Conservation (phyloP, 2,888 invertebrate species). For the Volucella inanis region DNA sequence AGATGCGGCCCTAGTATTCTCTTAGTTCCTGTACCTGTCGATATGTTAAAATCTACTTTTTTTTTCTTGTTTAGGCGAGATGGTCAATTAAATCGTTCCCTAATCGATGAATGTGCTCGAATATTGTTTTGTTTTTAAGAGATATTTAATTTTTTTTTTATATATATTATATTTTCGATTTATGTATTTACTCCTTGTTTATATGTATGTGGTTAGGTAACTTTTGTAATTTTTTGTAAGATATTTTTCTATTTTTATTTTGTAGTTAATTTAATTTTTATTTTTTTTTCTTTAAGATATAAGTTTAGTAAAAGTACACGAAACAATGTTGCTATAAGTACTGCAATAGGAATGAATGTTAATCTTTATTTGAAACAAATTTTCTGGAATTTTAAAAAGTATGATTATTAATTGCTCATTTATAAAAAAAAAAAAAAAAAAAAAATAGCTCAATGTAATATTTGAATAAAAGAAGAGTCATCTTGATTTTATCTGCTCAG, state of each 20-base stretch:
- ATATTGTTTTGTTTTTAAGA: slow-evolving; percentile 33
- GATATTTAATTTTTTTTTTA: slow-evolving; percentile 5
- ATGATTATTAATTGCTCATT: slow-evolving; percentile 28
- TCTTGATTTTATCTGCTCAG: slow-evolving; percentile 51
- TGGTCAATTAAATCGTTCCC: slow-evolving; percentile 48
- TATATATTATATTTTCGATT: slow-evolving; percentile 40
- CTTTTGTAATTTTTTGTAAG: slow-evolving; percentile 62
- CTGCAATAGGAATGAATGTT: slow-evolving; percentile 55
- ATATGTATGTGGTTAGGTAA: slow-evolving; percentile 57
- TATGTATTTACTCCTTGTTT: slow-evolving; percentile 25
- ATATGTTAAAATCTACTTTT: slow-evolving; percentile 50
- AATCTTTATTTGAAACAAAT: slow-evolving; percentile 33
- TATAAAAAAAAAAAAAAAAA: slow-evolving; percentile 19
- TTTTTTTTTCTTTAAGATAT: slow-evolving; percentile 15
- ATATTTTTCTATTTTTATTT: slow-evolving; percentile 52
- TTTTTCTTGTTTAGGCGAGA: slow-evolving; percentile 23
- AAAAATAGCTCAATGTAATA: slow-evolving; percentile 43
- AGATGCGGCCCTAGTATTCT: slow-evolving; percentile 58
- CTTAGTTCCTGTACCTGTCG: slow-evolving; percentile 73
- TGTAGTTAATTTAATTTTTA: slow-evolving; percentile 62
- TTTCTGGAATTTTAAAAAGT: slow-evolving; percentile 37
- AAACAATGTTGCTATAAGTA: slow-evolving; percentile 25
- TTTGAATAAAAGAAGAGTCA: slow-evolving; percentile 6
- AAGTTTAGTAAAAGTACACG: slow-evolving; percentile 48
- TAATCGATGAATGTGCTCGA: slow-evolving; percentile 56